A percentile compares a stretch with the other conserved stretches of the same genome.
Evolutionary conservation across 2,113 vertebrate species (phyloP).

Genomic region (Thunnus thynnus): DNA sequence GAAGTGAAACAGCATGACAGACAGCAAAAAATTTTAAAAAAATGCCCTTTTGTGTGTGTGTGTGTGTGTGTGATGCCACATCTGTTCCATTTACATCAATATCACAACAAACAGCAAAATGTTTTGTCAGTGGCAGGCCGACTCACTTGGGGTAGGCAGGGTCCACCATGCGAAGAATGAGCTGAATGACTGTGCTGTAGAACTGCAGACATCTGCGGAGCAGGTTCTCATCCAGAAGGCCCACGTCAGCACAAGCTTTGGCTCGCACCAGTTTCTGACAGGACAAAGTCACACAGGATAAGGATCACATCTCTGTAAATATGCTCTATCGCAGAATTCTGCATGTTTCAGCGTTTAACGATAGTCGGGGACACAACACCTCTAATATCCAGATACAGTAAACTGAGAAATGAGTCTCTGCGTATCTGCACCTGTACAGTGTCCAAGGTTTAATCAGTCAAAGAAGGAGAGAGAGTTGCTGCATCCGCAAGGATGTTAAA

Average conservation of each 20-base stretch:
- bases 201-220: slow-evolving; percentile 97
- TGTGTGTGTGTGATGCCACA: background rate
- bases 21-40: background rate
- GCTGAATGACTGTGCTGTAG: slow-evolving; percentile 98
- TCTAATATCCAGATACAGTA: background rate
- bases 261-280: slow-evolving; percentile 97
- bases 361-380: background rate
- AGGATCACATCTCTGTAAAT: slow-evolving; percentile 43
- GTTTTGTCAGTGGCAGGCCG: background rate
- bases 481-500: slow-evolving; percentile 16
- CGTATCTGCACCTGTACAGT: background rate
- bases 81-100: background rate
- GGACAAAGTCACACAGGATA: slow-evolving; percentile 58
- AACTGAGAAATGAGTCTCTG: background rate
- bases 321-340: background rate
- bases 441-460: background rate
- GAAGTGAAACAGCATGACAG: background rate
- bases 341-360: slow-evolving; percentile 17
- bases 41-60: background rate
- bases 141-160: slow-evolving; percentile 96
- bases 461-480: background rate
- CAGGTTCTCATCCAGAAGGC: slow-evolving; percentile 96
- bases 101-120: slow-evolving; percentile 13
- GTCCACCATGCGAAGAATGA: slow-evolving; percentile 95
- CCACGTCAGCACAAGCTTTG: slow-evolving; percentile 97